phyloP scores from a whole-genome alignment of 2,113 vertebrate genomes.

The Paedocypris sp. region DNA sequence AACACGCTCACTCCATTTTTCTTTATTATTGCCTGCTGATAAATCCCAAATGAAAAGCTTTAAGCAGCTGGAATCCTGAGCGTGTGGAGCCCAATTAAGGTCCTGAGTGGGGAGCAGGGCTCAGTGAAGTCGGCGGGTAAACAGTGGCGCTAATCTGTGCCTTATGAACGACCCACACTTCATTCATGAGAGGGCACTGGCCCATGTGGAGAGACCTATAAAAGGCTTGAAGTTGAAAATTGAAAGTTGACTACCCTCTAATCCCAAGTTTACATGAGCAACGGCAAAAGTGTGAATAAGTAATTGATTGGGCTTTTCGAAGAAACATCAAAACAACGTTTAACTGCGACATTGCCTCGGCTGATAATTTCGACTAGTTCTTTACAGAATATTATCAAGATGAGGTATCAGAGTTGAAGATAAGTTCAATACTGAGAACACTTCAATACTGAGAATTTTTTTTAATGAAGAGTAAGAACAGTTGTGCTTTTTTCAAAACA shows the following conservation, averaged over 20 bases:
- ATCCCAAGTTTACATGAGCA: neutral
- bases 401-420: too few species aligned
- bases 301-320: too few species aligned
- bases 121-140: conserved; percentile 35
- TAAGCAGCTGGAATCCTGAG: conserved; percentile 17
- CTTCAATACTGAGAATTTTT: too few species aligned
- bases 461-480: too few species aligned
- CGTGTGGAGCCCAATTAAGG: conserved; percentile 54
- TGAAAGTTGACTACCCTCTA: conserved; percentile 11
- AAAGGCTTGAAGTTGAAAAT: conserved; percentile 55
- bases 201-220: conserved; percentile 47
- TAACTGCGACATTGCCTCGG: neutral
- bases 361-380: neutral
- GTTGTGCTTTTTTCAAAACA: too few species aligned
- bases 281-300: too few species aligned
- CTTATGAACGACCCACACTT: conserved; percentile 37
- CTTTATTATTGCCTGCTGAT: conserved; percentile 38
- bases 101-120: conserved; percentile 19
- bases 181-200: conserved; percentile 45
- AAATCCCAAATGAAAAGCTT: conserved; percentile 43
- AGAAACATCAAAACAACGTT: neutral
- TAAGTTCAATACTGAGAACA: too few species aligned
- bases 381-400: too few species aligned
- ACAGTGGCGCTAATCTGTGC: conserved; percentile 46
- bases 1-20: conserved; percentile 37